Percentiles rank a stretch among this genome's conserved stretches.
phyloP scores from a whole-genome alignment of 2,797 vertebrate genomes.

The Pangasius krempfi region DNA sequence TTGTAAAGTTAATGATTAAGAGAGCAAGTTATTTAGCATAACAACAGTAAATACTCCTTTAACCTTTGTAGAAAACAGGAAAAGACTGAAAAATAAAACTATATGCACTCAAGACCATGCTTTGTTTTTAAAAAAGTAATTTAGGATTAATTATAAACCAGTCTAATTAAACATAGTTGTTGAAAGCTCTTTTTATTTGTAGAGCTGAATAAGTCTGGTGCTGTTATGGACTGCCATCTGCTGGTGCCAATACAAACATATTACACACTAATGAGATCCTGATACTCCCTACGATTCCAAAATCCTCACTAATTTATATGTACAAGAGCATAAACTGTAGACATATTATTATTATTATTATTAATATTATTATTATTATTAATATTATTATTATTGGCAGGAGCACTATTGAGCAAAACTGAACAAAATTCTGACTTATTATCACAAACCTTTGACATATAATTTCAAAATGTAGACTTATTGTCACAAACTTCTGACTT shows the following conservation, averaged over 20 bases:
- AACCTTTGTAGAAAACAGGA: background rate
- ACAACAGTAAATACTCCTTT: background rate
- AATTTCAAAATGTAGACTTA: background rate
- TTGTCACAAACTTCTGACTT: background rate
- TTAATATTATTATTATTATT: conserved; percentile 8
- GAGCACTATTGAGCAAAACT: background rate
- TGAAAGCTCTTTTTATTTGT: background rate
- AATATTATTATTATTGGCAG: background rate
- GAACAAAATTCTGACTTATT: background rate
- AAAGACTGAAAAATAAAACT: background rate
- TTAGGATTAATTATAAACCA: background rate
- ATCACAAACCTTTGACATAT: background rate
- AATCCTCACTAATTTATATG: background rate
- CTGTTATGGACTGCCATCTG: conserved; percentile 38
- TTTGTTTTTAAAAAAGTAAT: background rate
- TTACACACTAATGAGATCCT: too few relatives aligned
- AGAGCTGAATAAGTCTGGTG: background rate
- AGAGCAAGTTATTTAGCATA: background rate
- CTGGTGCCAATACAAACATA: background rate
- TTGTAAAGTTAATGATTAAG: background rate
- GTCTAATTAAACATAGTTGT: background rate
- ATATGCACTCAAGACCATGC: background rate
- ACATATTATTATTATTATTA: background rate
- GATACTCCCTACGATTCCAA: background rate
- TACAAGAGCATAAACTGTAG: background rate